Conservation (phyloP, 2,888 invertebrate genomes). For the Monoplex corrugatus region DNA sequence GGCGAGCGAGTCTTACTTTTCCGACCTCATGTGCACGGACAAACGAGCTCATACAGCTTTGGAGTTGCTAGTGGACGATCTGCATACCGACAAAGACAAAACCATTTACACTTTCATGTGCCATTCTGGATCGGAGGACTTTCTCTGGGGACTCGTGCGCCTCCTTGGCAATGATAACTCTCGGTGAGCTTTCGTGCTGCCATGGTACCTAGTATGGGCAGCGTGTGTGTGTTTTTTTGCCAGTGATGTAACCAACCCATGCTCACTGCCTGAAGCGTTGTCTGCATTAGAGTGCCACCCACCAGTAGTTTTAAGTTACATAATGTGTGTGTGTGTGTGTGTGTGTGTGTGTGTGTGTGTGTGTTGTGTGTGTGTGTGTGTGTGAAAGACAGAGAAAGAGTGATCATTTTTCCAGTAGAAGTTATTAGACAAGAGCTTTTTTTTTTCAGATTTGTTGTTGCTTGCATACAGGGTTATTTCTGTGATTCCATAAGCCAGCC, state of each 20-base stretch:
- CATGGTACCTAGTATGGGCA: background rate
- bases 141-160: slow-evolving; percentile 78
- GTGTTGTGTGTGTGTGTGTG: too few species aligned
- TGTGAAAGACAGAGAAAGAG: too few species aligned
- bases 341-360: background rate
- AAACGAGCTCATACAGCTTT: slow-evolving; percentile 74
- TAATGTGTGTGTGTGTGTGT: slow-evolving; percentile 5
- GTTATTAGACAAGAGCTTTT: too few species aligned
- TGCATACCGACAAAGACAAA: slow-evolving; percentile 78
- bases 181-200: slow-evolving; percentile 66
- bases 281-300: too few species aligned
- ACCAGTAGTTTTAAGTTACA: background rate
- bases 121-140: slow-evolving; percentile 80
- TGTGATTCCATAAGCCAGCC: too few species aligned
- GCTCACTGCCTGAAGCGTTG: too few species aligned
- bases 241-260: background rate
- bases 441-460: too few species aligned
- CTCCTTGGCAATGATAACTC: slow-evolving; percentile 77
- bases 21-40: slow-evolving; percentile 71
- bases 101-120: slow-evolving; percentile 78
- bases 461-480: too few species aligned
- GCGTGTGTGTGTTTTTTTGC: background rate
- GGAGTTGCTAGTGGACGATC: slow-evolving; percentile 80
- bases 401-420: too few species aligned
- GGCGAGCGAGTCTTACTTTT: slow-evolving; percentile 76